Evolutionary conservation across 2,113 vertebrate genomes (phyloP).

Genomic region (Polypterus bichir): DNA sequence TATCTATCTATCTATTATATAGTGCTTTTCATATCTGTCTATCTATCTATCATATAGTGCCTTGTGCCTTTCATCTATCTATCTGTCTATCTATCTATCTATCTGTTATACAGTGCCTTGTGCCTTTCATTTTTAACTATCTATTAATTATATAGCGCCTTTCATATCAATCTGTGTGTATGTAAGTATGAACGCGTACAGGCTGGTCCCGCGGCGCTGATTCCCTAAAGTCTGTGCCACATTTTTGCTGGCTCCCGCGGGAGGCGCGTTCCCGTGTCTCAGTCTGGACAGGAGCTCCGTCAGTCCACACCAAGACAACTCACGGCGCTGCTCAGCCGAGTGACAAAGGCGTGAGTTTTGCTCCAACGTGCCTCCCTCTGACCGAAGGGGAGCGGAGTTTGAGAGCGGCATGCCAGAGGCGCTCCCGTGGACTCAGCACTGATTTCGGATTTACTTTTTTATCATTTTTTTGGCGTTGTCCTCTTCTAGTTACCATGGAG

Average conservation of each 20-base stretch:
- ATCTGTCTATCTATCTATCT: no score
- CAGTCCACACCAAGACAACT: not conserved
- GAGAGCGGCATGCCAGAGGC: conserved; percentile 14
- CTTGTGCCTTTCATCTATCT: no score
- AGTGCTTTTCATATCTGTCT: no score
- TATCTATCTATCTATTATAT: no score
- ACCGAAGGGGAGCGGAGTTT: conserved; percentile 5
- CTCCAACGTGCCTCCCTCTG: conserved; percentile 13
- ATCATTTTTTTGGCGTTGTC: not conserved
- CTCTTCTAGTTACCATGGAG: conserved; percentile 42
- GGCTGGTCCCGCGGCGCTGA: no score
- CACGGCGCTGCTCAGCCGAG: conserved; percentile 22
- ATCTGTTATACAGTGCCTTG: no score
- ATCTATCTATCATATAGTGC: no score
- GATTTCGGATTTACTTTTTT: not conserved
- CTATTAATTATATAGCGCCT: no score
- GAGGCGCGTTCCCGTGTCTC: conserved; percentile 23
- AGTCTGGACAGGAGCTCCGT: conserved; percentile 31
- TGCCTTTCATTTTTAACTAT: no score
- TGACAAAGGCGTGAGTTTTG: conserved; percentile 18
- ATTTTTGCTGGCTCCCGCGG: conserved; percentile 29
- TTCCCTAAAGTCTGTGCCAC: conserved; percentile 23
- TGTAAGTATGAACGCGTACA: no score
- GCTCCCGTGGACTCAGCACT: conserved; percentile 8
- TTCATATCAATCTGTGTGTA: no score